Conservation (phyloP, 2,888 invertebrate species). For the Eupithecia subumbrata region DNA sequence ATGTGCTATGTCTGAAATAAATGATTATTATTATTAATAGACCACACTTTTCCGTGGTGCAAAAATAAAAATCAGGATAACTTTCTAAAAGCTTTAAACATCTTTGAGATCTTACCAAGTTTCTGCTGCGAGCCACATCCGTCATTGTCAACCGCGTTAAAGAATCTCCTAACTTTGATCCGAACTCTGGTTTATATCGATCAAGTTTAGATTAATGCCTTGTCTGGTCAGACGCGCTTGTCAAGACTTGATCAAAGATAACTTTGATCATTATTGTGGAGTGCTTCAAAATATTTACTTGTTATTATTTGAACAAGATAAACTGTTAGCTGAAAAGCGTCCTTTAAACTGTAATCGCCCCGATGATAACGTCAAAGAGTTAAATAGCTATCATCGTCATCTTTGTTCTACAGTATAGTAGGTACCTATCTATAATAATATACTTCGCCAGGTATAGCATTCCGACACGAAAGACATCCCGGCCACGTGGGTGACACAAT, state of each 20-base stretch:
- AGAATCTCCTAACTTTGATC: constrained; percentile 1
- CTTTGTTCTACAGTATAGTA: too few species aligned
- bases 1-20: too few species aligned
- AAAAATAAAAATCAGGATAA: not conserved
- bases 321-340: not conserved
- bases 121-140: not conserved
- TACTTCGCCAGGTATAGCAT: too few species aligned
- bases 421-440: too few species aligned
- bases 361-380: not conserved
- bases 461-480: too few species aligned
- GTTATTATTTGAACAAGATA: not conserved
- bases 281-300: not conserved
- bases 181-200: constrained; percentile 8
- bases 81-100: not conserved
- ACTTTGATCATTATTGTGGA: constrained; percentile 12
- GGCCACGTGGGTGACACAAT: too few species aligned
- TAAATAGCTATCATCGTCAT: not conserved
- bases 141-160: constrained; percentile 4
- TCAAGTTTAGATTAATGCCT: not conserved
- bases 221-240: not conserved
- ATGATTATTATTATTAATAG: too few species aligned
- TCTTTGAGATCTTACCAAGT: not conserved
- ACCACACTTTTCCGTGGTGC: not conserved
- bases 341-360: not conserved
- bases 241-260: constrained; percentile 8